Percentiles rank a stretch among this genome's conserved stretches.
phyloP scores from a whole-genome alignment of 2,113 vertebrate genomes.

The Tetrax tetrax region DNA sequence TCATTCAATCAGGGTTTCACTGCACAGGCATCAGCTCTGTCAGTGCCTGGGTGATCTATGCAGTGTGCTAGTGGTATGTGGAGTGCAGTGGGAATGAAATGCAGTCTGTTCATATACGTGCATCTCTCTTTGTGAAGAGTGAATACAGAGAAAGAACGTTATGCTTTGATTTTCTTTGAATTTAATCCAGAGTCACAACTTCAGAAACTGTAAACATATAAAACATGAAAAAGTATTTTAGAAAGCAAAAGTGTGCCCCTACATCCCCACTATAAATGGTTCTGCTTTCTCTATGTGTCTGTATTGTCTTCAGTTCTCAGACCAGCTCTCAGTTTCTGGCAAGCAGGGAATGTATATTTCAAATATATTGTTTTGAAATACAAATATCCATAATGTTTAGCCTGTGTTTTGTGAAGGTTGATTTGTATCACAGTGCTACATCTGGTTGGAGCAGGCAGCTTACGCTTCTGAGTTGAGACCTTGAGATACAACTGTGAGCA shows the following conservation, averaged over 20 bases:
- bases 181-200: neutral
- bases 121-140: neutral
- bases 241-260: neutral
- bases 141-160: neutral
- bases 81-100: neutral
- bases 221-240: neutral
- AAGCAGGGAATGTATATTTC: neutral
- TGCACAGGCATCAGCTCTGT: neutral
- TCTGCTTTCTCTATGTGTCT: neutral
- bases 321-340: neutral
- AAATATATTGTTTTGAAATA: neutral
- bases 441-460: neutral
- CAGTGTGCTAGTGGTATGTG: neutral
- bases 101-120: neutral
- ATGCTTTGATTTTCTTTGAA: neutral
- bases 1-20: neutral
- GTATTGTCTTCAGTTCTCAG: neutral
- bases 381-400: neutral
- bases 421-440: neutral
- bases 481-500: neutral
- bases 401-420: neutral
- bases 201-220: neutral
- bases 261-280: accelerated
- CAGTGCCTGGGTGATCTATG: neutral
- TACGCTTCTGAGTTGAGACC: neutral